phyloP scores from a whole-genome alignment of 2,113 vertebrate species.

The Catagonus wagneri region DNA sequence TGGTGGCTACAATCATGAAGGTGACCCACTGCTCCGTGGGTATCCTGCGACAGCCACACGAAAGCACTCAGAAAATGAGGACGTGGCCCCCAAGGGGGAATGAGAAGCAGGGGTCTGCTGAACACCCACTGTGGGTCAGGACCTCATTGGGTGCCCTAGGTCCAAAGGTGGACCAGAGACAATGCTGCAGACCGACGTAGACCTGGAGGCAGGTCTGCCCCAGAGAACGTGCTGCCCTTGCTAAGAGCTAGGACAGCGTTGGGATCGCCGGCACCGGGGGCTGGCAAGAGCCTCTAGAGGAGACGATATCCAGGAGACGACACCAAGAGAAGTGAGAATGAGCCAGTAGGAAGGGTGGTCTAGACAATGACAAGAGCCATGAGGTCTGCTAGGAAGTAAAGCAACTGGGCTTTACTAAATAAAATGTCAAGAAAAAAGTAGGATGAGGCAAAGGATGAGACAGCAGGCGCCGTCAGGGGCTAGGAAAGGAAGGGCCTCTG shows the following conservation, averaged over 20 bases:
- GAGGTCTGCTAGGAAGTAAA: background rate
- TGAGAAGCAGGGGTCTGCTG: background rate
- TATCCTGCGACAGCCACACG: fast-evolving
- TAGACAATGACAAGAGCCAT: background rate
- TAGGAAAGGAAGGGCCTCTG: fast-evolving
- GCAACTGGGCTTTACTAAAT: background rate
- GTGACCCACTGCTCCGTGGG: fast-evolving
- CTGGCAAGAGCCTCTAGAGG: background rate
- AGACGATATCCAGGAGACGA: background rate
- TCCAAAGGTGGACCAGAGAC: background rate
- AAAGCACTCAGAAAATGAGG: background rate
- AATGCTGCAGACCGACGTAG: background rate
- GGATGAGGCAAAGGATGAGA: background rate
- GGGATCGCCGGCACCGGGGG: too few relatives aligned
- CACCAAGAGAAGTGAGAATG: background rate
- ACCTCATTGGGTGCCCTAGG: background rate
- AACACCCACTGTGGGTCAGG: background rate
- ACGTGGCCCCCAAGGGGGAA: fast-evolving
- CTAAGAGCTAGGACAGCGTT: too few relatives aligned
- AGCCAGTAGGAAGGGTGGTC: background rate
- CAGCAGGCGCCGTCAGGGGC: background rate
- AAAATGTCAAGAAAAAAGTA: background rate
- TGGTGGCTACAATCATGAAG: background rate
- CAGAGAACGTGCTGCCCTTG: too few relatives aligned
- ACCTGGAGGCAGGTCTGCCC: background rate